phyloP scores from a whole-genome alignment of 2,797 vertebrate genomes.

The Vireo griseus region DNA sequence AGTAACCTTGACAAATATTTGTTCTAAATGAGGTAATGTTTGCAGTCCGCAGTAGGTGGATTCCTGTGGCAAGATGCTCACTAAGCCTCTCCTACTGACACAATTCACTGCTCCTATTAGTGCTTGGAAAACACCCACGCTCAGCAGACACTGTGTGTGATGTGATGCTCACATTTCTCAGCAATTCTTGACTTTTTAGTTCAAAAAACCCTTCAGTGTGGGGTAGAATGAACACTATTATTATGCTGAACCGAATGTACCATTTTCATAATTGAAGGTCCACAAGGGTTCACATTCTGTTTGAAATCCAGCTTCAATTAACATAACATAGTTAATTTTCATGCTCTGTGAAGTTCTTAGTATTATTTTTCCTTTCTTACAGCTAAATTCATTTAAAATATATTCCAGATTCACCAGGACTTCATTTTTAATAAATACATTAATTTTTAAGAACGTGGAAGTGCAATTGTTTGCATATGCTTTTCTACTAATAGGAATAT shows the following conservation, averaged over 20 bases:
- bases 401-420: neutral
- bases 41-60: slow-evolving; percentile 47
- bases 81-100: neutral
- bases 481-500: neutral
- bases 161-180: neutral
- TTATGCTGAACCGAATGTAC: neutral
- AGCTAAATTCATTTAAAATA: neutral
- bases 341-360: neutral
- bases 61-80: slow-evolving; percentile 32
- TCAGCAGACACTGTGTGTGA: neutral
- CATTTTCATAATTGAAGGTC: neutral
- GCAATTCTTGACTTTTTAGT: neutral
- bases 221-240: neutral
- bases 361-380: neutral
- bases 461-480: neutral
- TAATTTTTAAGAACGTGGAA: neutral
- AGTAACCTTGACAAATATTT: slow-evolving; percentile 62
- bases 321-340: slow-evolving; percentile 1
- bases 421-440: neutral
- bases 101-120: neutral
- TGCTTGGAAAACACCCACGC: neutral
- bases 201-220: neutral
- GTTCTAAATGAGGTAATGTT: slow-evolving; percentile 50
- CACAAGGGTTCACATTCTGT: neutral
- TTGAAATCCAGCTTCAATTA: slow-evolving; percentile 27